phyloP scores from a whole-genome alignment of 2,113 vertebrate genomes.

The Varanus komodoensis region DNA sequence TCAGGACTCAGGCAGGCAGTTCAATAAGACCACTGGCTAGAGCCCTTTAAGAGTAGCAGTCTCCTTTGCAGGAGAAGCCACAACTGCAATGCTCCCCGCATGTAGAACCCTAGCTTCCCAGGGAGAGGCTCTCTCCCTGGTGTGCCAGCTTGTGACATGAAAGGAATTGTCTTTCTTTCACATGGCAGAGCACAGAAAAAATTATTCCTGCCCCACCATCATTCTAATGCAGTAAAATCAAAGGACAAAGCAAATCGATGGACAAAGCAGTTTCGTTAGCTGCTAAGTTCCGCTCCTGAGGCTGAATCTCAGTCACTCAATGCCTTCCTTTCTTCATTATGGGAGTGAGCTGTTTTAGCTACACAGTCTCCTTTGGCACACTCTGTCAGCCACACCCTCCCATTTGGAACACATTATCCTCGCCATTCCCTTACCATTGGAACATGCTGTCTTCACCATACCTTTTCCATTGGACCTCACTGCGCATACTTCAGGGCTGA shows the following conservation, averaged over 20 bases:
- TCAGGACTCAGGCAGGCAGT: not conserved
- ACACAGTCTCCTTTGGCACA: not conserved
- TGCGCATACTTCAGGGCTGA: not conserved
- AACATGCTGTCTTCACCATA: conserved; percentile 1
- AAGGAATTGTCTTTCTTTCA: not conserved
- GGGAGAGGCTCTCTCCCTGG: not conserved
- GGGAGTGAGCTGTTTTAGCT: not conserved
- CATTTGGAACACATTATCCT: not conserved
- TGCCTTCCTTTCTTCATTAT: not conserved
- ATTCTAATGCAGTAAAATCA: not conserved
- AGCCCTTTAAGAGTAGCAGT: not conserved
- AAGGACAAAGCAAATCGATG: not conserved
- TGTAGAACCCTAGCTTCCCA: not conserved
- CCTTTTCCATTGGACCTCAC: not conserved
- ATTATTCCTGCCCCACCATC: too few relatives aligned
- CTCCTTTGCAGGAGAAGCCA: not conserved
- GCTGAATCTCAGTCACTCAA: not conserved
- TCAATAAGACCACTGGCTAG: not conserved
- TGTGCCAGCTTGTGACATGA: not conserved
- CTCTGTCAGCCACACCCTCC: not conserved
- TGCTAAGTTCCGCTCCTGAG: not conserved
- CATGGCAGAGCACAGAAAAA: not conserved
- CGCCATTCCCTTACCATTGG: not conserved
- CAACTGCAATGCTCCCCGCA: not conserved
- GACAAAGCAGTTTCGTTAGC: not conserved